Evolutionary conservation across 2,113 vertebrate species (phyloP).

Genomic region (Myotis yumanensis): DNA sequence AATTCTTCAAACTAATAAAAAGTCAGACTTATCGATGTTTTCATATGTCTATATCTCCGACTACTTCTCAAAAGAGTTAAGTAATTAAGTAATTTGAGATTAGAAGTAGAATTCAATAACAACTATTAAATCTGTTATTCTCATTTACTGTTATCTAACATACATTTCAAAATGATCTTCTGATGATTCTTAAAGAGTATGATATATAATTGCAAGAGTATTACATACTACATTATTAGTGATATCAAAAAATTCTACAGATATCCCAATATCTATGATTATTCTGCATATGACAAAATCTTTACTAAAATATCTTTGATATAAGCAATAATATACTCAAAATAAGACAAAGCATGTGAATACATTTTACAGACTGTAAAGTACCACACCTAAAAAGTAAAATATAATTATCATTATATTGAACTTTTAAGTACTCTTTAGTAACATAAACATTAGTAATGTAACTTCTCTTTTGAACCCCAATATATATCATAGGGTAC

Average conservation of each 20-base stretch:
- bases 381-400: neutral
- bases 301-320: conserved; percentile 21
- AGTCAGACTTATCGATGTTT: neutral
- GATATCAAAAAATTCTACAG: neutral
- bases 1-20: neutral
- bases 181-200: neutral
- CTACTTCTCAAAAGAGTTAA: neutral
- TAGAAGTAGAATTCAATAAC: neutral
- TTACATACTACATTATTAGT: neutral
- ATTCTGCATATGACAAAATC: neutral
- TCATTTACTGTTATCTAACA: neutral
- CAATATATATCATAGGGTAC: neutral
- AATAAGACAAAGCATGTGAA: neutral
- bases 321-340: neutral
- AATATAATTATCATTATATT: neutral
- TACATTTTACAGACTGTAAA: neutral
- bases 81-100: conserved; percentile 18
- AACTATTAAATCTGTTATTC: conserved; percentile 28
- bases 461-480: neutral
- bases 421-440: neutral
- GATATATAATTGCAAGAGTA: neutral
- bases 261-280: neutral
- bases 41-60: neutral
- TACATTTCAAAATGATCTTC: conserved; percentile 16
- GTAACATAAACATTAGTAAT: neutral